A percentile compares a stretch with the other conserved stretches of the same genome.
Evolutionary conservation across 2,113 vertebrate species (phyloP).

Genomic region (Hemichromis elongatus): DNA sequence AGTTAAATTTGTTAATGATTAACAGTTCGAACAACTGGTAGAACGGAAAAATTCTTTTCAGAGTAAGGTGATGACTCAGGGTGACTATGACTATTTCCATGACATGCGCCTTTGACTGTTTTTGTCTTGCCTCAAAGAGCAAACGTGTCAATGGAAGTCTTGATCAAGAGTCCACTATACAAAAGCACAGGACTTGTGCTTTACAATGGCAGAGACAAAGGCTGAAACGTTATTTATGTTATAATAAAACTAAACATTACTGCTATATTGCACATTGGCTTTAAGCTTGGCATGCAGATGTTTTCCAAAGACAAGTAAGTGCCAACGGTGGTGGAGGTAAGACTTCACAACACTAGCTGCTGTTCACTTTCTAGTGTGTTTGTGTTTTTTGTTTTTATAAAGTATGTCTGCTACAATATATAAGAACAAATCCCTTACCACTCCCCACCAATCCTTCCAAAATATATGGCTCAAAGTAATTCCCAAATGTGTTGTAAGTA

Average conservation of each 20-base stretch:
- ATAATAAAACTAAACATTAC: neutral
- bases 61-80: slow-evolving; percentile 19
- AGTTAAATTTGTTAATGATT: slow-evolving; percentile 24
- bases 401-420: neutral
- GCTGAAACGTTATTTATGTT: neutral
- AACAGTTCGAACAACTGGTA: neutral
- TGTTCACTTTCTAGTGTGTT: neutral
- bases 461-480: neutral
- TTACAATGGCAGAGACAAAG: neutral
- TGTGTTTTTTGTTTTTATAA: neutral
- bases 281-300: neutral
- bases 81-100: no score
- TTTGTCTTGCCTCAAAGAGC: neutral
- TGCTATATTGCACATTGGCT: neutral
- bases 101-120: neutral
- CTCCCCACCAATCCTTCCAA: neutral
- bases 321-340: neutral
- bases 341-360: neutral
- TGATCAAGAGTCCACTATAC: neutral
- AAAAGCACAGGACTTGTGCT: neutral
- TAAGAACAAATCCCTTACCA: neutral
- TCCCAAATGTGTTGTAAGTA: neutral
- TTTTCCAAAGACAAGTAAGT: neutral
- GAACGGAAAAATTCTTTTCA: slow-evolving; percentile 19
- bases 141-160: neutral